Evolutionary conservation across 1,140 invertebrate genomes (phyloP).

Genomic region (Zaprionus nigranus): DNA sequence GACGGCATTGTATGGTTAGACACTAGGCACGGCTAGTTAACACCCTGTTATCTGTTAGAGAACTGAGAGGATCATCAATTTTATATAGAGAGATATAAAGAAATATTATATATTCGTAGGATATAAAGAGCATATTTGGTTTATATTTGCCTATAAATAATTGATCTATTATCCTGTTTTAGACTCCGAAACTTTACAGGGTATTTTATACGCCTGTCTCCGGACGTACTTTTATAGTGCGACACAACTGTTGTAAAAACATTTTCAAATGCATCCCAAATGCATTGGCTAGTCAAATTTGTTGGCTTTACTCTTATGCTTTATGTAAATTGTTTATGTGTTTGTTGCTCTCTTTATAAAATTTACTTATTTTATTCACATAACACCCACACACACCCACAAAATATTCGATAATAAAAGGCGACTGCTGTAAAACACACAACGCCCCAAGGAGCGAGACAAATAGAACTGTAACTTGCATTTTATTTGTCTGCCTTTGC

Average conservation of each 20-base stretch:
- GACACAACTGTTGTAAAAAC: slow-evolving; percentile 74
- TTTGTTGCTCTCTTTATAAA: slow-evolving; percentile 15
- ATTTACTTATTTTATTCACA: slow-evolving; percentile 71
- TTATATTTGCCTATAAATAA: too few relatives aligned
- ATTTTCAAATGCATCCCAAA: slow-evolving; percentile 61
- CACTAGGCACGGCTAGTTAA: background rate
- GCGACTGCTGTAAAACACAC: slow-evolving; percentile 29
- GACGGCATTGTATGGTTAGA: background rate
- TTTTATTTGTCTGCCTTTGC: background rate
- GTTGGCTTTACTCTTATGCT: slow-evolving; percentile 22
- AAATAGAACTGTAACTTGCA: slow-evolving; percentile 1
- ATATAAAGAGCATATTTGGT: too few relatives aligned
- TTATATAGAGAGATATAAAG: too few relatives aligned
- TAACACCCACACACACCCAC: slow-evolving; percentile 42
- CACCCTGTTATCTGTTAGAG: background rate
- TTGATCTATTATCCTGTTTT: too few relatives aligned
- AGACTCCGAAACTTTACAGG: background rate
- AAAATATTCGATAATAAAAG: slow-evolving; percentile 42
- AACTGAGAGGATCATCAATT: too few relatives aligned
- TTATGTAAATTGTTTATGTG: slow-evolving; percentile 31
- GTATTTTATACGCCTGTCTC: slow-evolving; percentile 1
- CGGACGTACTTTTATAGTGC: slow-evolving; percentile 4
- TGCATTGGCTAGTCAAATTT: slow-evolving; percentile 31
- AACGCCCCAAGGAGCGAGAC: slow-evolving; percentile 17
- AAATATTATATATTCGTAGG: too few relatives aligned